Evolutionary conservation across 1,140 invertebrate species (phyloP), one percentile per base, ranked within the genome.

Genomic region (Gonioctena quinquepunctata): DNA sequence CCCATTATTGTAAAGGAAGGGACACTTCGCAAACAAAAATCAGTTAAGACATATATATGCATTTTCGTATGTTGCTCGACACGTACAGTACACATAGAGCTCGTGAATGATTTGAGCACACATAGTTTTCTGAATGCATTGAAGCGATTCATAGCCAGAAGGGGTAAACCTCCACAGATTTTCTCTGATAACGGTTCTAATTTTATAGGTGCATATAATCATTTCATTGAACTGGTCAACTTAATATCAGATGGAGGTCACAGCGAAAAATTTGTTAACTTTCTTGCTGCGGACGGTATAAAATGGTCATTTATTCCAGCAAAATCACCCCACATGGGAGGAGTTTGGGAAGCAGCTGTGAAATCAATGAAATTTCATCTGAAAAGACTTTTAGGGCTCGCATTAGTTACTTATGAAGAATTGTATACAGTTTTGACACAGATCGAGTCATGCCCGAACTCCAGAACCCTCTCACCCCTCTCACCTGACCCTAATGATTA

Each of bases 311-410:
- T 72, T 57, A 65, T 67, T 18, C 56, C 60, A 3, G 18, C 71
- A 22, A 11, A 21, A 4, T 33, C 63, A 16, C 67, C 78, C 18
- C 77, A 81, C 65, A 72, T 78, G 66, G 74, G 75, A 67, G 78
- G 80, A 18, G 26, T 70, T 16, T 79, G 81, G 80, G 77, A 81
- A 56, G 65, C 76, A 0, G 21, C 76, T 28, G n/a, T n/a, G n/a
- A n/a, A n/a, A n/a, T n/a, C n/a, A n/a, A n/a, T n/a, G n/a, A n/a
- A n/a, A n/a, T n/a, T n/a, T n/a, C n/a, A n/a, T n/a, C n/a, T n/a
- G n/a, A n/a, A n/a, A n/a, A n/a, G n/a, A n/a, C n/a, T n/a, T n/a
- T n/a, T n/a, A n/a, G n/a, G n/a, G n/a, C n/a, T n/a, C n/a, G n/a
- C n/a, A n/a, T n/a, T n/a, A n/a, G n/a, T n/a, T n/a, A n/a, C n/a